Evolutionary conservation across 35 echinoderm and acorn worm species (phyloP), one percentile per base, ranked within the genome.

Genomic region (Anneissia japonica): DNA sequence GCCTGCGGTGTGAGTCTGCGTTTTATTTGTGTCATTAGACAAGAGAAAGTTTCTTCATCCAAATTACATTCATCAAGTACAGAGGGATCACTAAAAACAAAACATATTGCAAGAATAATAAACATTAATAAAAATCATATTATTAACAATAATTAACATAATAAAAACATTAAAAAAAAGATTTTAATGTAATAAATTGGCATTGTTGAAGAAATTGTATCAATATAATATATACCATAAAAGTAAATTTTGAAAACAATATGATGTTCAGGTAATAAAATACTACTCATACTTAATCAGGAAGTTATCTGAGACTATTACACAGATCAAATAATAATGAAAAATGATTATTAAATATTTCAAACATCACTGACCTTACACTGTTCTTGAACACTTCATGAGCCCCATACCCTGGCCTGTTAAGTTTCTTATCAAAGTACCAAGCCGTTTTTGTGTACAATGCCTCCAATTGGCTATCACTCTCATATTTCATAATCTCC

Each of bases 311-410:
- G n/a, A n/a, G n/a, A n/a, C n/a, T n/a, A n/a, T n/a, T n/a, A n/a
- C n/a, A n/a, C n/a, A n/a, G n/a, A n/a, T n/a, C n/a, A n/a, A n/a
- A n/a, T n/a, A n/a, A n/a, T n/a, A n/a, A n/a, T n/a, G n/a, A n/a
- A n/a, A n/a, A n/a, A n/a, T n/a, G n/a, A n/a, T n/a, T n/a, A n/a
- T n/a, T n/a, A n/a, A n/a, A n/a, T n/a, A n/a, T n/a, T n/a, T n/a
- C n/a, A n/a, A n/a, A n/a, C n/a, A n/a, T n/a, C n/a, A 87, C 91
- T 98, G 75, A 99, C 96, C 82, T 90, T 30, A 99, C 96, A 83
- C 88, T 91, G 23, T 72, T 56, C 43, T 99, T 99, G 89, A 99
- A 99, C 0, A 92, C 96, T 76, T 94, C 92, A 87, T 92, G 94
- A 19, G 89, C 96, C n/a, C 91, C 92, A 74, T 97, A 93, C 30